Conservation (phyloP, 1,140 invertebrate genomes). For the Lordiphosa stackelbergi region DNA sequence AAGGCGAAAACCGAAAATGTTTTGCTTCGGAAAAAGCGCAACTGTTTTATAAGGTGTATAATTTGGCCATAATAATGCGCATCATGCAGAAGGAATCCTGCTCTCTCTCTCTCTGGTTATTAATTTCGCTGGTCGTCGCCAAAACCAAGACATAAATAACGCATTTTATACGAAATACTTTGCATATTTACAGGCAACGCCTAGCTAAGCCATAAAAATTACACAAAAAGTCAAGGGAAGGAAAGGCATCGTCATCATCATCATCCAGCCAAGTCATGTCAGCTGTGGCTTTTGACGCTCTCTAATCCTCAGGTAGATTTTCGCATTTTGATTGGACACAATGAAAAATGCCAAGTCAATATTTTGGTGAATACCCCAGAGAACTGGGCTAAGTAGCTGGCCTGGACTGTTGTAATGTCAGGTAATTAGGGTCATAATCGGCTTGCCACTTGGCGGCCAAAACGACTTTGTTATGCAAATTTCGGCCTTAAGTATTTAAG, state of each 20-base stretch:
- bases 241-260: constrained; percentile 29
- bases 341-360: constrained; percentile 61
- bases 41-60: constrained; percentile 72
- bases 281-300: constrained; percentile 39
- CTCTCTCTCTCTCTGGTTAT: constrained; percentile 44
- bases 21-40: constrained; percentile 32
- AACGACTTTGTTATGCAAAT: constrained; percentile 65
- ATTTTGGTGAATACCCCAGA: constrained; percentile 34
- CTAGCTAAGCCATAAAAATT: constrained; percentile 68
- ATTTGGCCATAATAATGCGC: constrained; percentile 76
- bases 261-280: constrained; percentile 49
- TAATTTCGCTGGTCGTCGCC: constrained; percentile 50
- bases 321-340: constrained; percentile 31
- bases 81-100: constrained; percentile 56
- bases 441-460: constrained; percentile 46
- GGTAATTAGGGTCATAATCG: constrained; percentile 73
- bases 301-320: constrained; percentile 61
- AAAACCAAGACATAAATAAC: constrained; percentile 60
- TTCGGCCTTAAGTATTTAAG: neutral
- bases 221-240: constrained; percentile 39
- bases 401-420: constrained; percentile 60
- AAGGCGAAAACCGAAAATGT: constrained; percentile 4
- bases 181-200: constrained; percentile 55
- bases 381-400: constrained; percentile 13
- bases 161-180: constrained; percentile 62